A percentile compares a stretch with the other conserved stretches of the same genome.
These are phyloP conservation scores for Molothrus ater DNA, from an alignment of 2,797 vertebrate species.

Conservation along the genomic window DNA sequence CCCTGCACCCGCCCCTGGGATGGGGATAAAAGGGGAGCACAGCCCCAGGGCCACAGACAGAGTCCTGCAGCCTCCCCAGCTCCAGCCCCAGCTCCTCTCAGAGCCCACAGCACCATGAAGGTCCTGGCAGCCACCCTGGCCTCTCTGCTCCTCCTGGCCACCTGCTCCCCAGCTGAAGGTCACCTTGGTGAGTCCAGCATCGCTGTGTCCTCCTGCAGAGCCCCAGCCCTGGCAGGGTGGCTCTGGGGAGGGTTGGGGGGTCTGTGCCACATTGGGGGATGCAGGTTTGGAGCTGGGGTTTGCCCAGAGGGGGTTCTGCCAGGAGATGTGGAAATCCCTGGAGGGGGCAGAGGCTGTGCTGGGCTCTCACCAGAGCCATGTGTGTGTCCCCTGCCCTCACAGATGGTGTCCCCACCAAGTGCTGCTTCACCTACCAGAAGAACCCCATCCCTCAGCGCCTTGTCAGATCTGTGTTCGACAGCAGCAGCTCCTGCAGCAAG, in stretches of 20 bases:
- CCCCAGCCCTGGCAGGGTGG: neutral
- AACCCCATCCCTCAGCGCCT: neutral
- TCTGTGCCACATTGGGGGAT: rapidly evolving
- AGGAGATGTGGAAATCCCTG: neutral
- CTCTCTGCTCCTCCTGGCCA: neutral
- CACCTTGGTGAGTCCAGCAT: neutral
- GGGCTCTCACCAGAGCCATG: neutral
- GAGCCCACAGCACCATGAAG: slow-evolving; percentile 1
- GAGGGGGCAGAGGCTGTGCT: neutral
- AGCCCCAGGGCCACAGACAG: rapidly evolving
- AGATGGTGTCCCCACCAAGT: neutral
- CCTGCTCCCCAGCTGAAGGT: neutral
- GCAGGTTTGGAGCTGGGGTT: neutral
- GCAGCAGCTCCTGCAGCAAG: neutral
- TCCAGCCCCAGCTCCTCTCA: neutral
- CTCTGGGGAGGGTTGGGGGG: neutral
- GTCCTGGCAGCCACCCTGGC: neutral
- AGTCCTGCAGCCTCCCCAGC: neutral
- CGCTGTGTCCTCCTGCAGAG: rapidly evolving
- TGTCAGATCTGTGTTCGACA: rapidly evolving
- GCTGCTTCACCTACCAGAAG: neutral
- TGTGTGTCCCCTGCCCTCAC: neutral
- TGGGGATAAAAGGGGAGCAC: neutral
- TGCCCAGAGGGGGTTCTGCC: neutral
- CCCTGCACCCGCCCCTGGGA: rapidly evolving